Conservation (phyloP, 1,140 invertebrate species). For the Metaphire vulgaris region DNA sequence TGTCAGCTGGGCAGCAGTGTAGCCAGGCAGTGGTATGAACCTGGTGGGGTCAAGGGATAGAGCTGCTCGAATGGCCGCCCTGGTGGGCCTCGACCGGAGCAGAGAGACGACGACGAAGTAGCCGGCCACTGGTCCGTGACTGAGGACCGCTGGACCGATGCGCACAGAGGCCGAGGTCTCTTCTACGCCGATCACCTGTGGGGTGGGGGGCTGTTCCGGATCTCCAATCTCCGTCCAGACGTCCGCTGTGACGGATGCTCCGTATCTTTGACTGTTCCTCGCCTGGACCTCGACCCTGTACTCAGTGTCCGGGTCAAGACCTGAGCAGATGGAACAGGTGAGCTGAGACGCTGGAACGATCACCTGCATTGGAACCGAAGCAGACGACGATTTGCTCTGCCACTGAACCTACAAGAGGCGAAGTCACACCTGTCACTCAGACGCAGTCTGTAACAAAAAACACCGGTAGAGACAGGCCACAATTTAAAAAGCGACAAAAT, state of each 20-base stretch:
- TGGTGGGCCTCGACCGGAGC: not conserved
- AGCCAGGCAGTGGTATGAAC: slow-evolving; percentile 16
- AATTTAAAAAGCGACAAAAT: too few species aligned
- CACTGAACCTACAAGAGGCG: not conserved
- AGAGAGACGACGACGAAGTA: slow-evolving; percentile 26
- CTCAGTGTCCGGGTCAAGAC: slow-evolving; percentile 31
- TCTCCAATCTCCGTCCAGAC: slow-evolving; percentile 31
- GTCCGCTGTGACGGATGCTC: slow-evolving; percentile 17
- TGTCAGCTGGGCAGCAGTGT: slow-evolving; percentile 20
- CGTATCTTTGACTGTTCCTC: slow-evolving; percentile 26
- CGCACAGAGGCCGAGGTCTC: slow-evolving; percentile 25
- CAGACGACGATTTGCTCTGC: not conserved
- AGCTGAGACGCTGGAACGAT: not conserved
- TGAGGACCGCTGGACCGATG: slow-evolving; percentile 23
- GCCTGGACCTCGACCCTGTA: slow-evolving; percentile 34
- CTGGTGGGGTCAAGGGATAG: slow-evolving; percentile 9
- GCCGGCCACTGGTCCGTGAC: slow-evolving; percentile 28
- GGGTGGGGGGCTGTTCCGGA: slow-evolving; percentile 30
- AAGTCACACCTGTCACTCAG: too few species aligned
- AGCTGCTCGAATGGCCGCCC: not conserved
- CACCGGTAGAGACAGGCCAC: too few species aligned
- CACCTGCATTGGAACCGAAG: not conserved
- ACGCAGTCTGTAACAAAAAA: too few species aligned
- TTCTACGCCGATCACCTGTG: slow-evolving; percentile 19
- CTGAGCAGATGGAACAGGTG: slow-evolving; percentile 19